Base-by-base conservation (phyloP, 2,797 vertebrate genomes). In the Sebastes hubbsi region DNA sequence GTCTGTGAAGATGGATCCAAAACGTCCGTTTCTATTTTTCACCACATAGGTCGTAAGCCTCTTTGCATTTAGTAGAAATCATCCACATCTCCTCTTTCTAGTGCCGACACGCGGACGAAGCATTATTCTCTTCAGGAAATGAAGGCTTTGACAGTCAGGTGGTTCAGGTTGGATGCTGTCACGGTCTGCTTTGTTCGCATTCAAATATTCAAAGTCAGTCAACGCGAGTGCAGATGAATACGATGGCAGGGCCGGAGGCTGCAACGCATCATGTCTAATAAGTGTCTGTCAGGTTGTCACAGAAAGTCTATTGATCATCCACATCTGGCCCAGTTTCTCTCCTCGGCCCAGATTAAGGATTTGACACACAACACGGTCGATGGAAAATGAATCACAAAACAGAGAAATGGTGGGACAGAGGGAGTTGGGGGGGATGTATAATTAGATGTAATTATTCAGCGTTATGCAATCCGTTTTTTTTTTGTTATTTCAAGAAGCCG, bases 381-480 rank as follows among this genome's bases (percentile, higher is more conserved):
- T 61, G 22, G 63, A 62, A 76, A 83, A 76, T 10, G 30, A 89
- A 77, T 82, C 38, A 88, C 34, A 62, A 42, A 82, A 79, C 34
- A 62, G 20, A 46, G 42, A 78, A 74, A 81, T 65, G 56, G 34
- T 65, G 78, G 78, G 68, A 83, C 56, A 55, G 18, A 3, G 54
- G 20, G 72, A 83, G 63, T 81, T 77, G 81, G 62, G 49, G 55
- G 56, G 60, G 56, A 78, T 71, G 49, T 82, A 85, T 89, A 88
- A 93, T 89, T 76, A 86, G 72, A 69, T 66, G 55, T 77, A 77
- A 87, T 90, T 91, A 87, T 86, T 84, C 84, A 72, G 75, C 1
- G 11, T 84, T 87, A 85, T 70, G 78, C 61, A 88, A 82, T 70
- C 38, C 20, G 11, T 7, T 27, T 49, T 55, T 36, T 34, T 54